phyloP scores from a whole-genome alignment of 2,888 invertebrate species.

The Aradus depressus region DNA sequence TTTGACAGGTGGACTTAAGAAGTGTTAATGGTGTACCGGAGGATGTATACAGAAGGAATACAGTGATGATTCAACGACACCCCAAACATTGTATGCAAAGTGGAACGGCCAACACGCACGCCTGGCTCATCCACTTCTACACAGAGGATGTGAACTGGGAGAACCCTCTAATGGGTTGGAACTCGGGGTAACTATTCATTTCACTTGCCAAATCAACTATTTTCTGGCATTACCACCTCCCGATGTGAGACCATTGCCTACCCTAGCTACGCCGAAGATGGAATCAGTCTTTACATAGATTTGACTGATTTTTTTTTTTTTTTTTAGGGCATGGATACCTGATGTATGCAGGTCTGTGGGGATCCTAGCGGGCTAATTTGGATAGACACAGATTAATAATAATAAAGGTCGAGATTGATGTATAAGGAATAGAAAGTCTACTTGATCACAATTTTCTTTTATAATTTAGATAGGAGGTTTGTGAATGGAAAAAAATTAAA shows the following conservation, averaged over 20 bases:
- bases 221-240: background rate
- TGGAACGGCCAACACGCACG: constrained; percentile 73
- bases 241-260: background rate
- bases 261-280: background rate
- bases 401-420: too few species aligned
- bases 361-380: too few species aligned
- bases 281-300: background rate
- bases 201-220: background rate
- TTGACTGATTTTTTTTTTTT: background rate
- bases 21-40: constrained; percentile 7
- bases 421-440: too few species aligned
- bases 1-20: constrained; percentile 6
- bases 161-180: constrained; percentile 97
- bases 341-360: background rate
- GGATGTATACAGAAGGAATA: background rate
- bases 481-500: too few species aligned
- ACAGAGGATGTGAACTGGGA: constrained; percentile 95
- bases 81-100: constrained; percentile 90
- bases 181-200: constrained; percentile 58
- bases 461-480: too few species aligned
- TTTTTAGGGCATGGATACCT: background rate
- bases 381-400: too few species aligned
- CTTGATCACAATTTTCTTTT: too few species aligned
- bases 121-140: constrained; percentile 93
- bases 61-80: background rate